Percentiles rank a stretch among this genome's conserved stretches.
These are phyloP conservation scores for Coregonus ussuriensis DNA, from an alignment of 2,797 vertebrate species.

Conservation along the genomic window DNA sequence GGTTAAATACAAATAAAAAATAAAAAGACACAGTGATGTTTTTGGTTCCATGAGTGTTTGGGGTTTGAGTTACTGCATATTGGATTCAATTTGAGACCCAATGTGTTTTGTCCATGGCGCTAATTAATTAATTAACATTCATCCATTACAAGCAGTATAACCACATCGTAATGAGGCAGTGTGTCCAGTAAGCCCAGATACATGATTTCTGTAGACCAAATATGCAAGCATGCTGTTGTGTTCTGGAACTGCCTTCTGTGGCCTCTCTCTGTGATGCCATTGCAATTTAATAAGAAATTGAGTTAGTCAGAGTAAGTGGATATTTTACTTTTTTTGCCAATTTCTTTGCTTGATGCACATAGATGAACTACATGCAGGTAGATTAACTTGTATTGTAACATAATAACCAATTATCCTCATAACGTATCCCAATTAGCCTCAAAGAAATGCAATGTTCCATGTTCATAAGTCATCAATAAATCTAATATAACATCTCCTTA, in stretches of 20 bases:
- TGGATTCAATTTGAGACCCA: neutral
- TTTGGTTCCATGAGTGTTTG: neutral
- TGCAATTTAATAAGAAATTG: neutral
- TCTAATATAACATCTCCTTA: conserved; percentile 74
- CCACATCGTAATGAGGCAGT: neutral
- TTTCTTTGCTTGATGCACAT: conserved; percentile 25
- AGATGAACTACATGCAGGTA: conserved; percentile 57
- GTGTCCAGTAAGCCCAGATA: neutral
- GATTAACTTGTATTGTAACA: conserved; percentile 67
- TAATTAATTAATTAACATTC: neutral
- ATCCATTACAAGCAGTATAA: neutral
- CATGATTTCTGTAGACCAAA: neutral
- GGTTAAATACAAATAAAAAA: too few species aligned
- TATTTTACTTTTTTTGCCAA: neutral
- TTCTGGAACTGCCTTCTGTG: neutral
- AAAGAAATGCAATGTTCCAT: conserved; percentile 65
- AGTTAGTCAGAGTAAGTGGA: neutral
- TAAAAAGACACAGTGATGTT: neutral
- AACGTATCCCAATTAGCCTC: conserved; percentile 70
- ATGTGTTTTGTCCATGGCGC: neutral
- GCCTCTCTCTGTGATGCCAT: neutral
- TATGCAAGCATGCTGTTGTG: neutral
- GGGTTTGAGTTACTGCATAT: neutral
- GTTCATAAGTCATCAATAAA: conserved; percentile 79
- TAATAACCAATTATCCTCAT: conserved; percentile 72